Evolutionary conservation across 2,113 vertebrate species (phyloP).

Genomic region (Nymphicus hollandicus): DNA sequence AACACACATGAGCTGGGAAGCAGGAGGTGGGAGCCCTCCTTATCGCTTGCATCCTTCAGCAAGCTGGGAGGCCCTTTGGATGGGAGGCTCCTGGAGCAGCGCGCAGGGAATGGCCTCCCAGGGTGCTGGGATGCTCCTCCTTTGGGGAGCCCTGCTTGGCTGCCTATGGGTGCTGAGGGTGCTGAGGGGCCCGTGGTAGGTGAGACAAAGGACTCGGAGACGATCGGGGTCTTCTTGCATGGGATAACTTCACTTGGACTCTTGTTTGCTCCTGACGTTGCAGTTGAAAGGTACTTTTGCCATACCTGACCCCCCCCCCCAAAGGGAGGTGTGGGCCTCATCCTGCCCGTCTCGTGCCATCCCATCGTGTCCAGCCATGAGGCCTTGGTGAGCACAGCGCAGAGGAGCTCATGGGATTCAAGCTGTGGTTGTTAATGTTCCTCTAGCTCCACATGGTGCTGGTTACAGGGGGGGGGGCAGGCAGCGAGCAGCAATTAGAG

Average conservation of each 20-base stretch:
- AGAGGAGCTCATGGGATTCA: background rate
- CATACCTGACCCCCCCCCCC: background rate
- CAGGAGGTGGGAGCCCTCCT: background rate
- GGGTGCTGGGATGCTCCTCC: background rate
- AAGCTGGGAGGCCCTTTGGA: background rate
- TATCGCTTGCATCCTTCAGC: background rate
- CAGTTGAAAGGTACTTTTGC: background rate
- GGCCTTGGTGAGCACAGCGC: accelerated
- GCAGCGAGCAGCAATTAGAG: background rate
- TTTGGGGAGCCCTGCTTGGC: background rate
- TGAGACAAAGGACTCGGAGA: background rate
- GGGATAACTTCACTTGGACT: background rate
- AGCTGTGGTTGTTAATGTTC: background rate
- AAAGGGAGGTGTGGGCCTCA: background rate
- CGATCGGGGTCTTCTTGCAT: background rate
- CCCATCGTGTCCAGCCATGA: accelerated
- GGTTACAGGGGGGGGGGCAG: background rate
- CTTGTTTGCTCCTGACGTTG: accelerated
- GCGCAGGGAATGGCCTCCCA: background rate
- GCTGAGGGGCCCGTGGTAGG: background rate
- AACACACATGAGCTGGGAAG: background rate
- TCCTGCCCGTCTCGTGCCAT: accelerated
- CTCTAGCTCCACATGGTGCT: accelerated
- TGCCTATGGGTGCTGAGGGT: too few relatives aligned
- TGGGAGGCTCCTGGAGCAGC: background rate